Conservation (phyloP, 1,140 invertebrate species). For the Trachymyrmex septentrionalis region DNA sequence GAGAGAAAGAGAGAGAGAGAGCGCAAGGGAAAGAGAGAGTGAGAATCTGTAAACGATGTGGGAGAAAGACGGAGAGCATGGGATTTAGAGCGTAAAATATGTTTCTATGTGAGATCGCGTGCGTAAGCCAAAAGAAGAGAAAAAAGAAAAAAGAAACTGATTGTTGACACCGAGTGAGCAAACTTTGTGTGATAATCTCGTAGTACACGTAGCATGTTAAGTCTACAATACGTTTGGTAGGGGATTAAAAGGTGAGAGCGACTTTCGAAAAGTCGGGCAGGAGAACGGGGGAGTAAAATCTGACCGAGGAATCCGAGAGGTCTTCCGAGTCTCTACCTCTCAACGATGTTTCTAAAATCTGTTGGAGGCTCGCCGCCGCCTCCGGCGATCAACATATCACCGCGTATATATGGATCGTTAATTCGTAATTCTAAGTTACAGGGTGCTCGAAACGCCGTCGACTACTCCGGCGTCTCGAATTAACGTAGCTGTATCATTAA, state of each 20-base stretch:
- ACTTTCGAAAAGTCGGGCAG: conserved; percentile 60
- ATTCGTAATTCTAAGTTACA: conserved; percentile 70
- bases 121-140: conserved; percentile 71
- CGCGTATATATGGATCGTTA: conserved; percentile 51
- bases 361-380: not conserved
- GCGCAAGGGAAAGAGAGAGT: conserved; percentile 12
- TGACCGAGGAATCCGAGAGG: conserved; percentile 75
- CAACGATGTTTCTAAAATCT: conserved; percentile 32
- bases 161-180: conserved; percentile 85
- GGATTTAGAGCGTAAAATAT: conserved; percentile 73
- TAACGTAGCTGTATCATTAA: conserved; percentile 51
- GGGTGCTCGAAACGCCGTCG: conserved; percentile 76
- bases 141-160: conserved; percentile 79
- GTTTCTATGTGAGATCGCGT: conserved; percentile 80
- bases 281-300: conserved; percentile 59
- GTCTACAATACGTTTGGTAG: conserved; percentile 76
- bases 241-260: conserved; percentile 69
- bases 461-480: conserved; percentile 80
- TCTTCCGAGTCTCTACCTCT: conserved; percentile 29
- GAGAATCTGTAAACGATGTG: conserved; percentile 37
- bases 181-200: conserved; percentile 86
- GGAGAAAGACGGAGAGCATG: conserved; percentile 72
- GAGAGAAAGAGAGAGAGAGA: not conserved
- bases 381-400: conserved; percentile 70
- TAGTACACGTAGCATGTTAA: conserved; percentile 79